phyloP scores from a whole-genome alignment of 2,797 vertebrate genomes.

The Macropodus opercularis region DNA sequence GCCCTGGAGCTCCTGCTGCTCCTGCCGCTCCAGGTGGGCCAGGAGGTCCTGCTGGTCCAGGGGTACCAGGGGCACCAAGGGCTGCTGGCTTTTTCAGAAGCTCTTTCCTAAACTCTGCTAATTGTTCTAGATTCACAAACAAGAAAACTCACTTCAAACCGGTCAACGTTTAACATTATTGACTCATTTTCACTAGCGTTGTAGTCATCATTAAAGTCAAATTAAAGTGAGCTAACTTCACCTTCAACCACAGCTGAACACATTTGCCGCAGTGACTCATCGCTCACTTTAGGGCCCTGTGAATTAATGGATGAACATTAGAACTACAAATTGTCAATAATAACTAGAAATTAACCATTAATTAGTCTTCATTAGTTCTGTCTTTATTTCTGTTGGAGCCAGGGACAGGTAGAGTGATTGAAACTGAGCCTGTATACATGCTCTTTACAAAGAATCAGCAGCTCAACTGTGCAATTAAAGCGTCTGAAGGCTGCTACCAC shows the following conservation, averaged over 20 bases:
- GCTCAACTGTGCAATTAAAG: background rate
- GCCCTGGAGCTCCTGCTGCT: conserved; percentile 69
- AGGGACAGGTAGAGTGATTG: too few species aligned
- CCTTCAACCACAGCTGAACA: conserved; percentile 83
- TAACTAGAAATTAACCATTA: too few species aligned
- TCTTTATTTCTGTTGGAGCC: too few species aligned
- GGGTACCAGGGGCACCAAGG: conserved; percentile 73
- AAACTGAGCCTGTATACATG: too few species aligned
- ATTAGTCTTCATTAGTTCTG: too few species aligned
- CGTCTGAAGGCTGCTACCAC: background rate
- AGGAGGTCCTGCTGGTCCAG: conserved; percentile 72
- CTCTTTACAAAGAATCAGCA: too few species aligned
- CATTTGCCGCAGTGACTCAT: conserved; percentile 81
- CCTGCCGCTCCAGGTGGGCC: conserved; percentile 77
- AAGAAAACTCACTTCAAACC: background rate
- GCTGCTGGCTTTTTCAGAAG: conserved; percentile 79
- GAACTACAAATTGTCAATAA: background rate
- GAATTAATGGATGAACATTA: conserved; percentile 15
- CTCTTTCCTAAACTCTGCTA: conserved; percentile 81
- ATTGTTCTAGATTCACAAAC: conserved; percentile 72
- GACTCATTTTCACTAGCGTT: background rate
- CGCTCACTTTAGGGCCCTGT: conserved; percentile 81
- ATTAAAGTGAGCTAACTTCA: conserved; percentile 27
- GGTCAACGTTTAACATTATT: too few species aligned
- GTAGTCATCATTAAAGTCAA: background rate